Evolutionary conservation across 2,888 invertebrate species (phyloP).

Genomic region (Amblyteles armatorius): DNA sequence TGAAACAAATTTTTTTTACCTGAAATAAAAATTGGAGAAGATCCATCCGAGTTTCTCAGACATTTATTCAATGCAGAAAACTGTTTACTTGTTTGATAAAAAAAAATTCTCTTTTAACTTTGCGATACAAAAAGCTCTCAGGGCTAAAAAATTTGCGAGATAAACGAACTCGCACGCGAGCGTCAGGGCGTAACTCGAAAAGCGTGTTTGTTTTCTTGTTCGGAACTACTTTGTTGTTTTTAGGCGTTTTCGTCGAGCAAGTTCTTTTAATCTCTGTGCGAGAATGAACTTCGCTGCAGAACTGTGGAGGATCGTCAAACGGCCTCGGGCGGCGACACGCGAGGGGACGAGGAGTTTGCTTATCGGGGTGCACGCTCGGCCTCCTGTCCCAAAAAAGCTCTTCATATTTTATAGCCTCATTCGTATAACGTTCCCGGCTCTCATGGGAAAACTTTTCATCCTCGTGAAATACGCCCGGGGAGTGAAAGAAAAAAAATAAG

Average conservation of each 20-base stretch:
- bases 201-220: neutral
- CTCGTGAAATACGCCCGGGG: slow-evolving; percentile 1
- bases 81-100: too few species aligned
- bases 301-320: slow-evolving; percentile 2
- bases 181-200: neutral
- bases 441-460: slow-evolving; percentile 47
- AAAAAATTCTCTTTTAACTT: too few species aligned
- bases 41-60: too few species aligned
- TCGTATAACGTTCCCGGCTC: slow-evolving; percentile 7
- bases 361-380: slow-evolving; percentile 38
- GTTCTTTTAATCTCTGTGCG: slow-evolving; percentile 11
- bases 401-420: slow-evolving; percentile 50
- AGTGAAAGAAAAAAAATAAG: neutral
- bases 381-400: slow-evolving; percentile 33
- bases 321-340: neutral
- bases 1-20: too few species aligned
- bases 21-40: too few species aligned
- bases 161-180: neutral
- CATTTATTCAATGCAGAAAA: too few species aligned
- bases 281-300: neutral
- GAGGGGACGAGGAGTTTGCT: slow-evolving; percentile 34
- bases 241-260: neutral
- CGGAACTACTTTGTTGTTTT: neutral
- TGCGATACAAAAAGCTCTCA: too few species aligned
- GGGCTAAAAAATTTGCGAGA: neutral